Percentiles rank a stretch among this genome's conserved stretches.
These are phyloP conservation scores for Anas capensis DNA, from an alignment of 2,797 vertebrate genomes.

Conservation along the genomic window DNA sequence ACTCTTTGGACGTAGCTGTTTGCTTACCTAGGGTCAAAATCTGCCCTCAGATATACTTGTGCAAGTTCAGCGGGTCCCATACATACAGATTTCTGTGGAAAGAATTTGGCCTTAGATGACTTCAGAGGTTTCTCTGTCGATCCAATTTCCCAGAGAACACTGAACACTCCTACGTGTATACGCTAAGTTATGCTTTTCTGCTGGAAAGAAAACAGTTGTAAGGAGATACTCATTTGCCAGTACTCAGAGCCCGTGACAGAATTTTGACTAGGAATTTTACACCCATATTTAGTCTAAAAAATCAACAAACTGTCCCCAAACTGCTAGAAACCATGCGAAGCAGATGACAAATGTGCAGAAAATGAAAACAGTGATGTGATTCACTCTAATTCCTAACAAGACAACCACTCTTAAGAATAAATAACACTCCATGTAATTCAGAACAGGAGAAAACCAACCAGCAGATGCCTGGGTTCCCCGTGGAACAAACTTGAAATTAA, in stretches of 20 bases:
- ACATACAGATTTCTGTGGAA: slow-evolving; percentile 63
- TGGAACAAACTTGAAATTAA: background rate
- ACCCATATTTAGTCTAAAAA: slow-evolving; percentile 68
- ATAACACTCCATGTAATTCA: background rate
- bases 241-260: slow-evolving; percentile 61
- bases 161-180: background rate
- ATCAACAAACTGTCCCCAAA: slow-evolving; percentile 47
- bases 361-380: background rate
- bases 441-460: background rate
- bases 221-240: slow-evolving; percentile 56
- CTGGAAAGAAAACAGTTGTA: slow-evolving; percentile 55
- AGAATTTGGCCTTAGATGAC: slow-evolving; percentile 73
- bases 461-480: background rate
- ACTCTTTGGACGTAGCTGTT: slow-evolving; percentile 51
- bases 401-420: background rate
- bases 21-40: slow-evolving; percentile 76
- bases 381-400: slow-evolving; percentile 5
- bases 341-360: slow-evolving; percentile 50
- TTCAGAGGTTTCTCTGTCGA: slow-evolving; percentile 69
- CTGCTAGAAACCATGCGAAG: slow-evolving; percentile 41
- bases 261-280: slow-evolving; percentile 70
- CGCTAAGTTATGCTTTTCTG: slow-evolving; percentile 31
- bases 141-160: slow-evolving; percentile 59
- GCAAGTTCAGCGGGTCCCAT: slow-evolving; percentile 52
- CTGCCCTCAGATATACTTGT: slow-evolving; percentile 64